phyloP scores from a whole-genome alignment of 2,113 vertebrate genomes.

The Poeciliopsis occidentalis region DNA sequence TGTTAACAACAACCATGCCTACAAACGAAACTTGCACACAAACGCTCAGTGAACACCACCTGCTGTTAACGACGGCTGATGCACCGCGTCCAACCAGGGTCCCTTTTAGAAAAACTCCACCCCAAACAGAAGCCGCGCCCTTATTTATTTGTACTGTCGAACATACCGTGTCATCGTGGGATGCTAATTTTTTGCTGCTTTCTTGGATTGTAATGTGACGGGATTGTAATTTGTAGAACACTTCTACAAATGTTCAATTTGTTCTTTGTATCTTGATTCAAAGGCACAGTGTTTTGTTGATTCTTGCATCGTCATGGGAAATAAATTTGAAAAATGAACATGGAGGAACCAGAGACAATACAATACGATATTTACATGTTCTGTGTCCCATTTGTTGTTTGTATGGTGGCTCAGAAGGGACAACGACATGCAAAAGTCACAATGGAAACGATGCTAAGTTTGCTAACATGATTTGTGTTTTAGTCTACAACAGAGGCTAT shows the following conservation, averaged over 20 bases:
- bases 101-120: constrained; percentile 32
- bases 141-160: constrained; percentile 60
- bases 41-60: constrained; percentile 58
- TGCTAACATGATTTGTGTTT: too few species aligned
- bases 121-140: constrained; percentile 53
- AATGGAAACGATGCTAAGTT: too few species aligned
- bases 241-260: constrained; percentile 38
- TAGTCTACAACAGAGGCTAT: too few species aligned
- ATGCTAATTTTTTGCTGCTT: constrained; percentile 53
- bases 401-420: not conserved
- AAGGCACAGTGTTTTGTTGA: constrained; percentile 45
- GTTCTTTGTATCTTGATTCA: constrained; percentile 42
- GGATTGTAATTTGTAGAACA: constrained; percentile 67
- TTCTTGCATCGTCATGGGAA: constrained; percentile 24
- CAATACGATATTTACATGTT: constrained; percentile 1
- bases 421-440: too few species aligned
- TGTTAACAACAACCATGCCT: constrained; percentile 74
- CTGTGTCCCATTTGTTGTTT: not conserved
- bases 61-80: constrained; percentile 52
- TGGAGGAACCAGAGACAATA: constrained; percentile 39
- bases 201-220: constrained; percentile 63
- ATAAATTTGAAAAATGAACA: constrained; percentile 57
- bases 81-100: constrained; percentile 42
- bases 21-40: constrained; percentile 35
- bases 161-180: constrained; percentile 53